phyloP scores from a whole-genome alignment of 2,113 vertebrate species.

The Gnathonemus echidnorhynchus region DNA sequence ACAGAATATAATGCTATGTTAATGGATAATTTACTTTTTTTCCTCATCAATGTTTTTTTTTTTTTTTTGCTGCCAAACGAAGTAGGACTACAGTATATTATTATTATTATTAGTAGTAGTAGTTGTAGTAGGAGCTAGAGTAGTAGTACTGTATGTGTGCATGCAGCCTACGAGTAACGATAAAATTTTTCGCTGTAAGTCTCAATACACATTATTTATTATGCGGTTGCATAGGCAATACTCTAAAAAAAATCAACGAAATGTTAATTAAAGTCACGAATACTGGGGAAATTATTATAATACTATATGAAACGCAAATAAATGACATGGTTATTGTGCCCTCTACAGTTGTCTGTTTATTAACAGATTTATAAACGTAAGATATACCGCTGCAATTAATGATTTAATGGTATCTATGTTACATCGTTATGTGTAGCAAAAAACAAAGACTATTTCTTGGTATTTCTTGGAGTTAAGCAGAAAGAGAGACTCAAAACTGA shows the following conservation, averaged over 20 bases:
- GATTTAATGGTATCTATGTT: background rate
- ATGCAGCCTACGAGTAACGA: background rate
- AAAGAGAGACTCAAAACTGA: no score
- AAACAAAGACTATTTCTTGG: no score
- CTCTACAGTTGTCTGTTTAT: background rate
- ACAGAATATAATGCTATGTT: background rate
- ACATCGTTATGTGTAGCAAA: background rate
- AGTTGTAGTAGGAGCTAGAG: no score
- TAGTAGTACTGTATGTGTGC: background rate
- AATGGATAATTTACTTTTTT: background rate
- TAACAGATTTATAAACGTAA: background rate
- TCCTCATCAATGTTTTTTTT: background rate
- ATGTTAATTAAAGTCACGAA: background rate
- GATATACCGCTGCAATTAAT: background rate
- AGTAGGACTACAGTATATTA: background rate
- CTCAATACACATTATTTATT: background rate
- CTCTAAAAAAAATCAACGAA: background rate
- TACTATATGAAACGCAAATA: background rate
- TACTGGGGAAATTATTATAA: background rate
- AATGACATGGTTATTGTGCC: background rate
- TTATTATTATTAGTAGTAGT: background rate
- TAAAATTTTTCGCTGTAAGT: background rate
- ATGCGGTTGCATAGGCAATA: background rate
- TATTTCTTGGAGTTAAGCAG: no score
- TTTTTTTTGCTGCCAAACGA: background rate